Percentiles rank a stretch among this genome's conserved stretches.
phyloP scores from a whole-genome alignment of 2,113 vertebrate species.

The Lycaon pictus region DNA sequence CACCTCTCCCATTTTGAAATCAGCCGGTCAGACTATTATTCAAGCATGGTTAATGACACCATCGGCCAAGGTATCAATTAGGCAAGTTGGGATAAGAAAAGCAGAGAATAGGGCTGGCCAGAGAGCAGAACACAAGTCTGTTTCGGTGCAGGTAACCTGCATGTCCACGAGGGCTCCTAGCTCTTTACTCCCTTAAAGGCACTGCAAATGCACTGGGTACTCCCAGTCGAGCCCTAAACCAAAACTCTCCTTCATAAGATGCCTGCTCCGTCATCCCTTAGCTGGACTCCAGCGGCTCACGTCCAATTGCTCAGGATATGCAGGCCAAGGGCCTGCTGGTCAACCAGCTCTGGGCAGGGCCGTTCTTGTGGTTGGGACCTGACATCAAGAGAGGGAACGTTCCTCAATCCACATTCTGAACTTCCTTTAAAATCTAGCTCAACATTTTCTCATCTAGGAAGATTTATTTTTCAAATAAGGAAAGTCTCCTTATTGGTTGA shows the following conservation, averaged over 20 bases:
- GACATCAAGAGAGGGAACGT: background rate
- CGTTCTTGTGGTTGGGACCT: background rate
- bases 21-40: conserved; percentile 85
- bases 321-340: background rate
- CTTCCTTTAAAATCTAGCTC: conserved; percentile 17
- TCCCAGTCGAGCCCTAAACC: background rate
- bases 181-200: background rate
- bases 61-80: conserved; percentile 87
- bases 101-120: conserved; percentile 83
- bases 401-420: background rate
- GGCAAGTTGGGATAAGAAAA: conserved; percentile 87
- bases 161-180: conserved; percentile 8
- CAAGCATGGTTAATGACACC: conserved; percentile 85
- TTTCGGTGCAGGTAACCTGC: conserved; percentile 53
- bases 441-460: background rate
- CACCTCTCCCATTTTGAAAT: conserved; percentile 81
- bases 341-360: background rate
- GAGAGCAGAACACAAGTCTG: conserved; percentile 74
- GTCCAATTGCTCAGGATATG: background rate
- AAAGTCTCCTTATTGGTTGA: conserved; percentile 2
- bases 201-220: background rate
- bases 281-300: background rate
- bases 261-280: background rate
- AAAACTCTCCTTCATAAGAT: background rate
- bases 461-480: background rate